Evolutionary conservation across 2,888 invertebrate genomes (phyloP).

Genomic region (Tricholauxania praeusta): DNA sequence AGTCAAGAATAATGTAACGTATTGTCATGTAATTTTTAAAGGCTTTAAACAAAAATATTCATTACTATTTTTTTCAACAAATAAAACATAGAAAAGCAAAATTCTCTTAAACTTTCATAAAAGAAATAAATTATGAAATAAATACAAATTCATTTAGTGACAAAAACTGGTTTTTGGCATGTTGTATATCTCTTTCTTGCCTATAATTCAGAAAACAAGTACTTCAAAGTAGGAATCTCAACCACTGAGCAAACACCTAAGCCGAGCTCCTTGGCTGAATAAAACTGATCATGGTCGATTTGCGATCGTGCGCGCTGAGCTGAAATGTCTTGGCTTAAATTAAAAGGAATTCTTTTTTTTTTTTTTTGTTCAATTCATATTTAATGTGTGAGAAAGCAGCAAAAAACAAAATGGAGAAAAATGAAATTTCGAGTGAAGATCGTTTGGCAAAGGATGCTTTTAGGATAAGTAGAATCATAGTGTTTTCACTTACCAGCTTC

Average conservation of each 20-base stretch:
- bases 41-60: too few relatives aligned
- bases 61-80: background rate
- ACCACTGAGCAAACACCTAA: background rate
- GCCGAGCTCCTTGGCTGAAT: slow-evolving; percentile 22
- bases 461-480: background rate
- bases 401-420: slow-evolving; percentile 37
- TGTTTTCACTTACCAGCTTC: slow-evolving; percentile 45
- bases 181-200: too few relatives aligned
- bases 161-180: too few relatives aligned
- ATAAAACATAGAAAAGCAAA: background rate
- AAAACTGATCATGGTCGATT: slow-evolving; percentile 4
- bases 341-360: slow-evolving; percentile 17
- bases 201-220: background rate
- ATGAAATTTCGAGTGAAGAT: slow-evolving; percentile 16
- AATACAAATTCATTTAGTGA: too few relatives aligned
- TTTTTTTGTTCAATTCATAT: background rate
- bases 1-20: too few relatives aligned
- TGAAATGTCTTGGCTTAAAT: slow-evolving; percentile 14
- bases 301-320: background rate
- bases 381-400: background rate
- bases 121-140: too few relatives aligned
- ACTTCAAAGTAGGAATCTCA: background rate
- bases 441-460: background rate
- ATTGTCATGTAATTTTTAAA: too few relatives aligned
- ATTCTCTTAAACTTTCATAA: too few relatives aligned